These are phyloP conservation scores for Gymnoscelis rufifasciata DNA, from an alignment of 2,888 invertebrate genomes.

Conservation along the genomic window DNA sequence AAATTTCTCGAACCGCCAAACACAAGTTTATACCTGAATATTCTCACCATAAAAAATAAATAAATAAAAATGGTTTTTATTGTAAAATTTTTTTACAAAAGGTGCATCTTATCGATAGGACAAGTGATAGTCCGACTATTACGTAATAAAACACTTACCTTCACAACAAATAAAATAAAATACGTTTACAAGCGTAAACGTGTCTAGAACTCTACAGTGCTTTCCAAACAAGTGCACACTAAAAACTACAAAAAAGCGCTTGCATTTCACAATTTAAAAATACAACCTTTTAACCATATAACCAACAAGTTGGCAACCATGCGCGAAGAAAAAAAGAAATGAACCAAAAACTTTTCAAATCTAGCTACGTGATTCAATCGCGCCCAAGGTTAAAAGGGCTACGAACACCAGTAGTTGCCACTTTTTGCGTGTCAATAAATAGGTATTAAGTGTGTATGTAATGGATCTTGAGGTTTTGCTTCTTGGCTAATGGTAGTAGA, in stretches of 20 bases:
- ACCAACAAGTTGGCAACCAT: not conserved
- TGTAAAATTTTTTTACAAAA: too few relatives aligned
- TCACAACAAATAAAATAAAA: too few relatives aligned
- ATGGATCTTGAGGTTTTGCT: too few relatives aligned
- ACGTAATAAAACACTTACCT: too few relatives aligned
- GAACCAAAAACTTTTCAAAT: constrained; percentile 35
- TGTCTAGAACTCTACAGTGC: not conserved
- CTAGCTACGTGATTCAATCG: constrained; percentile 50
- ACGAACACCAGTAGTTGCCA: constrained; percentile 48
- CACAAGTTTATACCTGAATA: too few relatives aligned
- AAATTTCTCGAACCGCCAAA: too few relatives aligned
- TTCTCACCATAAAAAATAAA: too few relatives aligned
- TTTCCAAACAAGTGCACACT: not conserved
- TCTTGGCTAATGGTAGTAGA: too few relatives aligned
- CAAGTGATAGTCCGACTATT: too few relatives aligned
- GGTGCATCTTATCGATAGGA: too few relatives aligned
- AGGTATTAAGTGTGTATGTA: constrained; percentile 1
- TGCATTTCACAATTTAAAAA: not conserved
- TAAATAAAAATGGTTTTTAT: too few relatives aligned
- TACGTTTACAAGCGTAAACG: too few relatives aligned
- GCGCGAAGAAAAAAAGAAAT: constrained; percentile 6
- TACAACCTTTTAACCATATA: constrained; percentile 5
- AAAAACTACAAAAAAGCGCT: constrained; percentile 7
- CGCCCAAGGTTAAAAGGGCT: constrained; percentile 46
- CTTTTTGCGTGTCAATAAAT: constrained; percentile 30